phyloP scores from a whole-genome alignment of 2,888 invertebrate genomes.

The Melanchra persicariae region DNA sequence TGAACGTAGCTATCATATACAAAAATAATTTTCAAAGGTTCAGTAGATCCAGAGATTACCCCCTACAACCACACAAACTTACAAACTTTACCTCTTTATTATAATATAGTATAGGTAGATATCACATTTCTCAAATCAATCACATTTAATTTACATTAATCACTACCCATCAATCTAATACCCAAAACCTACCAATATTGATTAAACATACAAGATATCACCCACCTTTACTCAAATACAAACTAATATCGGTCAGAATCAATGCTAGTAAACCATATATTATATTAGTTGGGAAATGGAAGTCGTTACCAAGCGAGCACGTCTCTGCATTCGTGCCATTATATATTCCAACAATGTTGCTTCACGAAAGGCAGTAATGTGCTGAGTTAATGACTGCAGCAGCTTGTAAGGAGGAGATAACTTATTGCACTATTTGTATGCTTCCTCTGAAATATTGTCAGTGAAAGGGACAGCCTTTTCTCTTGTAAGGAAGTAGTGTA shows the following conservation, averaged over 20 bases:
- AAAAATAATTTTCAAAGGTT: too few relatives aligned
- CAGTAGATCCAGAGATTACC: too few relatives aligned
- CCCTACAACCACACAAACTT: too few relatives aligned
- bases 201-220: conserved; percentile 1
- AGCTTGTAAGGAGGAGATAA: neutral
- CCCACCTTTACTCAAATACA: neutral
- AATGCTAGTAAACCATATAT: conserved; percentile 6
- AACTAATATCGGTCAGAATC: conserved; percentile 22
- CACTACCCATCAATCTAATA: neutral
- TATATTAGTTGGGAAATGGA: conserved; percentile 1
- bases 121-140: neutral
- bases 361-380: conserved; percentile 27
- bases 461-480: too few relatives aligned
- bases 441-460: neutral
- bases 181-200: conserved; percentile 4
- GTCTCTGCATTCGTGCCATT: conserved; percentile 19
- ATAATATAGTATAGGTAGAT: too few relatives aligned
- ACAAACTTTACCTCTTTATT: too few relatives aligned
- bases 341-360: conserved; percentile 26
- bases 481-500: too few relatives aligned
- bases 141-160: neutral
- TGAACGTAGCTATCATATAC: too few relatives aligned
- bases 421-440: neutral
- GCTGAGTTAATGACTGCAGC: conserved; percentile 15
- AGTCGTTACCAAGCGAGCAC: neutral